Evolutionary conservation across 2,113 vertebrate genomes (phyloP).

Genomic region (Crotophaga sulcirostris): DNA sequence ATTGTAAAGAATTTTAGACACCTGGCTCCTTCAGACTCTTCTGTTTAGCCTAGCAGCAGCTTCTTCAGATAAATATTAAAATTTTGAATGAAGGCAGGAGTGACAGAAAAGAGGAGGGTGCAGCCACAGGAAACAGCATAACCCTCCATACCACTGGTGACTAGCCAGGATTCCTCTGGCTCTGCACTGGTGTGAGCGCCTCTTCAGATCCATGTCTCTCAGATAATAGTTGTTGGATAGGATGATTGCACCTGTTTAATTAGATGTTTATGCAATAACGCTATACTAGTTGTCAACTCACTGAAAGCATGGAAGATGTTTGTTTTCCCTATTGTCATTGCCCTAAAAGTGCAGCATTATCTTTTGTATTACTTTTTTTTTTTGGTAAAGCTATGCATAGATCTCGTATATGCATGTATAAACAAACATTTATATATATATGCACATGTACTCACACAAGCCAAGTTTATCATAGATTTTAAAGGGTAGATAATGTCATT

Average conservation of each 20-base stretch:
- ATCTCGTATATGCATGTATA: background rate
- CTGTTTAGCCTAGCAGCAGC: background rate
- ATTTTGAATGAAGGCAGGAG: background rate
- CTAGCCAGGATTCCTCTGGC: background rate
- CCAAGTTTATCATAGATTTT: background rate
- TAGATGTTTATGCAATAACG: background rate
- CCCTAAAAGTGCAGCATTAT: background rate
- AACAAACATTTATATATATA: background rate
- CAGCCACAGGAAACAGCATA: rapidly evolving
- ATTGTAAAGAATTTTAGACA: background rate
- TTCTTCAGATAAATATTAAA: background rate
- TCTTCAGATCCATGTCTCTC: no score
- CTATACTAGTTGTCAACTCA: background rate
- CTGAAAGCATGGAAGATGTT: background rate
- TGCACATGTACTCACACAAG: background rate
- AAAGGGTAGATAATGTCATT: background rate
- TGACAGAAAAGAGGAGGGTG: background rate
- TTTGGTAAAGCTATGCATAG: background rate
- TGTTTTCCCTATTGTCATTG: background rate
- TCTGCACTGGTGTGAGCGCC: background rate
- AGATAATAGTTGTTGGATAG: background rate
- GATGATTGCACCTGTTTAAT: background rate
- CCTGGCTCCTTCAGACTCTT: background rate
- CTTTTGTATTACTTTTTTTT: background rate
- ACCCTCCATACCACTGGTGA: rapidly evolving